Evolutionary conservation across 2,888 invertebrate species (phyloP), one percentile per base, ranked within the genome.

Genomic region (Drosophila phalerata): DNA sequence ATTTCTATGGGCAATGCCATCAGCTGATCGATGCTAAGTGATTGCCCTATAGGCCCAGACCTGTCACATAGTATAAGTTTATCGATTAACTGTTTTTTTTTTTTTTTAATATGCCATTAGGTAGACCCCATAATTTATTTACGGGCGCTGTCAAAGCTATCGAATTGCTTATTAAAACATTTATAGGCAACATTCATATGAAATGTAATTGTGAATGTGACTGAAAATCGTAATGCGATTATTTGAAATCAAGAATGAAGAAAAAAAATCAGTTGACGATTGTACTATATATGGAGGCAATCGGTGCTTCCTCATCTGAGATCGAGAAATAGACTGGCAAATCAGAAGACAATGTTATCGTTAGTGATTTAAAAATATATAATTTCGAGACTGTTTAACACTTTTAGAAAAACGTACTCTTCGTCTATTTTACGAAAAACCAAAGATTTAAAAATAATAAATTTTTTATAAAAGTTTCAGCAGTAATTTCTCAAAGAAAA

Each of bases 1-100:
- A 40, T 38, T 62, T 34, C 57, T 28, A 43, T 22, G 2, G 48
- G 38, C 64, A 70, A 64, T 64, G 64, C 53, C 71, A 58, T 0
- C 28, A 49, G 57, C 45, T 40, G 55, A 70, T 53, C 32, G n/a
- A 17, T 19, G 55, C 55, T 56, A 40, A 62, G 17, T 43, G 49
- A 11, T 66, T 56, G 55, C 60, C 60, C 60, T 28, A 40, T 30
- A 32, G 47, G 63, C 63, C 49, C 57, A 42, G 32, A 49, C 58
- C 37, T 52, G 45, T 38, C 70, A 17, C 42, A 58, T 28, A 32
- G 37, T 6, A 25, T 6, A 25, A 51, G 53, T 42, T 42, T 58
- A 49, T 63, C 52, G 49, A 42, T 48, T 43, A 69, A 55, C 69
- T 25, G 49, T 52, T 60, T n/a, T 34, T 43, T 48, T 28, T 52